phyloP scores from a whole-genome alignment of 2,797 vertebrate genomes.

The Aeoliscus strigatus region DNA sequence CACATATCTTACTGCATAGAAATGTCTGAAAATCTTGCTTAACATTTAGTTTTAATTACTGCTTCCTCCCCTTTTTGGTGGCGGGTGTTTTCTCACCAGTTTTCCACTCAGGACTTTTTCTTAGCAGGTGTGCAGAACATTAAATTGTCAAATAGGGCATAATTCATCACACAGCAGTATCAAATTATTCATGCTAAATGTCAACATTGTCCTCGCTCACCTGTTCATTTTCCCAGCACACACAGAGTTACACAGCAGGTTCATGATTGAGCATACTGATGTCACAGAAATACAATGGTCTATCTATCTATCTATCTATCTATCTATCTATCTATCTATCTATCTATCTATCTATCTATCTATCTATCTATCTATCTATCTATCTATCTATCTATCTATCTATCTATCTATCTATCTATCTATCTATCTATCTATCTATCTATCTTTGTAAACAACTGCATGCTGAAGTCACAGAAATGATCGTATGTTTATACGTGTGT shows the following conservation, averaged over 20 bases:
- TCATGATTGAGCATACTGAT: not conserved
- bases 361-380: no score
- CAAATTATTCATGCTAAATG: slow-evolving; percentile 58
- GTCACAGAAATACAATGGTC: no score
- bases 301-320: no score
- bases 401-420: no score
- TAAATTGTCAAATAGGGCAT: slow-evolving; percentile 58
- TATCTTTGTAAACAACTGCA: no score
- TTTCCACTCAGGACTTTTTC: slow-evolving; percentile 32
- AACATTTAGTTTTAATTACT: slow-evolving; percentile 14
- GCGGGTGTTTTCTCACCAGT: slow-evolving; percentile 8
- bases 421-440: no score
- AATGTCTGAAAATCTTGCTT: not conserved
- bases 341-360: no score
- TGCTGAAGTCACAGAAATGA: no score
- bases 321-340: no score
- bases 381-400: no score
- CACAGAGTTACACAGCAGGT: slow-evolving; percentile 2
- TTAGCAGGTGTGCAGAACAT: slow-evolving; percentile 39
- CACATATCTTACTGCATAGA: not conserved
- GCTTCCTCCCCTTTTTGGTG: slow-evolving; percentile 9
- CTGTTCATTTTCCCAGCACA: slow-evolving; percentile 11
- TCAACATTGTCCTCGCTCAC: slow-evolving; percentile 29
- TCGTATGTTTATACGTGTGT: no score
- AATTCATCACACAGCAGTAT: slow-evolving; percentile 51